Evolutionary conservation across 2,113 vertebrate species (phyloP).

Genomic region (Oryzias javanicus): DNA sequence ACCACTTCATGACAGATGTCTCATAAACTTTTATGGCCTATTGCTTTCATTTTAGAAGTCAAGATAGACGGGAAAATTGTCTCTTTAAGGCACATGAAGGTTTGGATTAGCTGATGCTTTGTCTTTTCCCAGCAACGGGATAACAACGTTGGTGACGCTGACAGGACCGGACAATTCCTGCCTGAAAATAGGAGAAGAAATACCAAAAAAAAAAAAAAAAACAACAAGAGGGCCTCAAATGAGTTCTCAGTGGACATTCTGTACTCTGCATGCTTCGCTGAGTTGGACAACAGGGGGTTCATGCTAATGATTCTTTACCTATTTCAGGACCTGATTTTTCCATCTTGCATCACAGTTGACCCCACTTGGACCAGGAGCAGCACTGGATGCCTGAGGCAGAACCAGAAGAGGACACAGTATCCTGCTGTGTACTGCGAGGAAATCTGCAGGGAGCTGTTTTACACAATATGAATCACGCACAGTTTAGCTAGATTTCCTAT

Average conservation of each 20-base stretch:
- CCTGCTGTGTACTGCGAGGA: constrained; percentile 45
- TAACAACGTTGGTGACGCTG: constrained; percentile 25
- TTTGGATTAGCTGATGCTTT: constrained; percentile 63
- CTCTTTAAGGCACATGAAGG: constrained; percentile 39
- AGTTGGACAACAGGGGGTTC: constrained; percentile 7
- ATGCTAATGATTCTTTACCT: constrained; percentile 26
- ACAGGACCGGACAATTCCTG: constrained; percentile 16
- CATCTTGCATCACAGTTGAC: constrained; percentile 9
- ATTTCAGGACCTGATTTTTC: constrained; percentile 30
- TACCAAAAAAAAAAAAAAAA: not conserved
- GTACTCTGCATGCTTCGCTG: constrained; percentile 6
- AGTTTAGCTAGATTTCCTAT: constrained; percentile 27
- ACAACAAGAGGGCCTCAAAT: constrained; percentile 1
- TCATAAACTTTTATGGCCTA: constrained; percentile 77
- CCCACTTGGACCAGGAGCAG: constrained; percentile 14
- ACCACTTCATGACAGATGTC: constrained; percentile 71
- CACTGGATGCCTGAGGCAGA: constrained; percentile 33
- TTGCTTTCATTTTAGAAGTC: constrained; percentile 74
- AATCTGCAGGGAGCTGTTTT: constrained; percentile 39
- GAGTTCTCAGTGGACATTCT: constrained; percentile 9
- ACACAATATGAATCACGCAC: constrained; percentile 34
- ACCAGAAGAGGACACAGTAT: constrained; percentile 43
- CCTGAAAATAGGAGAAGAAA: not conserved
- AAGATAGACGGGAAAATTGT: constrained; percentile 45
- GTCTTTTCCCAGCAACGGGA: constrained; percentile 46